Base-by-base conservation (phyloP, 2,113 vertebrate species). In the Cervus canadensis region DNA sequence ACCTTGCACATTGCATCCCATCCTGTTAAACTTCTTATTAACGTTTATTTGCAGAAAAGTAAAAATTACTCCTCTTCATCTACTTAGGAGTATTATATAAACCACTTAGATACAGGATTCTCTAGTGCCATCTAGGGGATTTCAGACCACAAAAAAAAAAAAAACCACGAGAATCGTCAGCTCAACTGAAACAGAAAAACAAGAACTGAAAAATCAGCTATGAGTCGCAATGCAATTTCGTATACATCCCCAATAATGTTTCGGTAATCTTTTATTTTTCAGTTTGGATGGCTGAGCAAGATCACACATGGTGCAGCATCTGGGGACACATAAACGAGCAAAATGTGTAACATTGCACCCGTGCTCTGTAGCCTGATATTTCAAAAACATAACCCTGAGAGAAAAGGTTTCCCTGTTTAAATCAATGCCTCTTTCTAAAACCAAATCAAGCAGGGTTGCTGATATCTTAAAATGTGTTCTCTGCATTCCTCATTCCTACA, bases 61-160 rank as follows among this genome's bases (percentile, higher is more conserved):
- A 98, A 96, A 97, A 98, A 98, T 94, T 81, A 94, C 93, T 98
- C 98, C 96, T 96, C 90, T 67, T 90, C 96, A 86, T 91, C 98
- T 97, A 90, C 95, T 98, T 95, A 98, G 84, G 71, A 91, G 33
- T 91, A 97, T 91, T 98, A 95, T 91, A 98, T 85, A 98, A 98
- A 97, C 91, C 89, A 96, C 92, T 98, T 98, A 97, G 98, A 99
- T 98, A 96, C 12, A 59, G 94, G 97, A 98, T 99, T 99, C 99
- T 99, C 96, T 98, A 99, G 98, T 98, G 99, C 99, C 99, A 99
- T 98, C 99, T 99, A 99, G 99, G 98, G 99, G 99, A 98, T 98
- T 98, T 98, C 89, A 97, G 96, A 95, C 52, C 74, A 83, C 83
- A 60, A 67, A 21, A 21, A 12, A 62, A 30, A 5, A 40, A 40